Conservation (phyloP, 2,797 vertebrate species). For the Jordanella pulchra region DNA sequence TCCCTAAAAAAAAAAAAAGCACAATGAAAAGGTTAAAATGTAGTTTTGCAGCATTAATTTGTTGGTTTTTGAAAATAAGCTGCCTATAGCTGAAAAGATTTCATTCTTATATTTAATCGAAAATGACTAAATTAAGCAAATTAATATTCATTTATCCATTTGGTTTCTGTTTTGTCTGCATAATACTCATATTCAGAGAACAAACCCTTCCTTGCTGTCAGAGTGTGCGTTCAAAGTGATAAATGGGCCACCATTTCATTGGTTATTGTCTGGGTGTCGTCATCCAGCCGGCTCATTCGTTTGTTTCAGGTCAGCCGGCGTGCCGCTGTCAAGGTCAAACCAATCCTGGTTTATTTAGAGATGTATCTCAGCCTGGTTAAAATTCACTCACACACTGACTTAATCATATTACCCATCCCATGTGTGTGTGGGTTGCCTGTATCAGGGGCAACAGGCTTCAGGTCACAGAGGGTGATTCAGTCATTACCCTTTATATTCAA, state of each 20-base stretch:
- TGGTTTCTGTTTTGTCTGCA: constrained; percentile 6
- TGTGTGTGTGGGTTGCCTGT: constrained; percentile 14
- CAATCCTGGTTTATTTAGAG: constrained; percentile 58
- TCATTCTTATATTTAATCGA: neutral
- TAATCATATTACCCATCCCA: constrained; percentile 44
- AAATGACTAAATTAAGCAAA: neutral
- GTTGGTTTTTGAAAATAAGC: neutral
- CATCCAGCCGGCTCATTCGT: constrained; percentile 60
- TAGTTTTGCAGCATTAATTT: neutral
- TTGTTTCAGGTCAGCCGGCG: constrained; percentile 30
- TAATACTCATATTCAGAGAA: constrained; percentile 2
- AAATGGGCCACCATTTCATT: constrained; percentile 60
- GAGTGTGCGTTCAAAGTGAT: constrained; percentile 45
- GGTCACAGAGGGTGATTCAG: constrained; percentile 52
- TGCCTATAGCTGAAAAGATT: neutral
- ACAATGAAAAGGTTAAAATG: neutral
- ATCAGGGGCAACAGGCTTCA: constrained; percentile 15
- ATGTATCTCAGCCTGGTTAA: constrained; percentile 50
- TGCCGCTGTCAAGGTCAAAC: constrained; percentile 66
- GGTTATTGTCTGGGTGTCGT: constrained; percentile 66
- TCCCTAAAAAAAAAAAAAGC: too few relatives aligned
- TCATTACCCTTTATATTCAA: constrained; percentile 67
- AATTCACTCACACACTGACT: constrained; percentile 49
- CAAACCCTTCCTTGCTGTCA: constrained; percentile 43
- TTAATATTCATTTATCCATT: neutral